phyloP scores from a whole-genome alignment of 2,888 invertebrate genomes.

The Nasonovia ribisnigri region DNA sequence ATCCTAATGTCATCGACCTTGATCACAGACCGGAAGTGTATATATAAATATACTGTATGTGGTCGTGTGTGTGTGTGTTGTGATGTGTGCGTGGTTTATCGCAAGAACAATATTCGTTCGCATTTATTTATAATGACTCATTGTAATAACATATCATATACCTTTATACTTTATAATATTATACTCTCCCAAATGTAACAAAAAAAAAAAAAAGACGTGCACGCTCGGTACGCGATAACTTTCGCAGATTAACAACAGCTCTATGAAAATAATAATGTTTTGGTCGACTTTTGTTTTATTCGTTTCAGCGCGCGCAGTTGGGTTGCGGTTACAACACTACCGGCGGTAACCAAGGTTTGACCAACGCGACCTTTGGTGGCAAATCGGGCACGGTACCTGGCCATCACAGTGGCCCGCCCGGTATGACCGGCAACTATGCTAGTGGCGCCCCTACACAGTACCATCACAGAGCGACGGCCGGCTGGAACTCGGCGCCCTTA shows the following conservation, averaged over 20 bases:
- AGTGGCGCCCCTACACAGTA: conserved; percentile 64
- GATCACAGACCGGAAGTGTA: conserved; percentile 42
- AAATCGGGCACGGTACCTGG: conserved; percentile 59
- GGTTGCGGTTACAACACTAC: conserved; percentile 60
- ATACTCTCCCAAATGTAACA: neutral
- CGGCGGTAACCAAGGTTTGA: conserved; percentile 61
- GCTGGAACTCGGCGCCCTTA: conserved; percentile 58
- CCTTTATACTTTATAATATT: neutral
- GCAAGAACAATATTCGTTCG: neutral
- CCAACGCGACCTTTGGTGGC: conserved; percentile 39
- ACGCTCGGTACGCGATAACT: too few species aligned
- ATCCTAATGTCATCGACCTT: conserved; percentile 51
- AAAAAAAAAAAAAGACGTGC: neutral
- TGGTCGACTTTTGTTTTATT: neutral
- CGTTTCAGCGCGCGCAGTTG: conserved; percentile 57
- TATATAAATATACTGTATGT: neutral
- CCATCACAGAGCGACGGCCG: conserved; percentile 57
- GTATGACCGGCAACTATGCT: conserved; percentile 64
- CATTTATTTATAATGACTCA: neutral
- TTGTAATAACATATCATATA: neutral
- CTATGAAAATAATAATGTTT: neutral
- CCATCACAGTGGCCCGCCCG: conserved; percentile 64
- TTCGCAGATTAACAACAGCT: neutral
- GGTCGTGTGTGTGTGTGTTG: neutral
- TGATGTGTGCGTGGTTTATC: neutral